phyloP scores from a whole-genome alignment of 2,113 vertebrate genomes.

The Lagopus muta region DNA sequence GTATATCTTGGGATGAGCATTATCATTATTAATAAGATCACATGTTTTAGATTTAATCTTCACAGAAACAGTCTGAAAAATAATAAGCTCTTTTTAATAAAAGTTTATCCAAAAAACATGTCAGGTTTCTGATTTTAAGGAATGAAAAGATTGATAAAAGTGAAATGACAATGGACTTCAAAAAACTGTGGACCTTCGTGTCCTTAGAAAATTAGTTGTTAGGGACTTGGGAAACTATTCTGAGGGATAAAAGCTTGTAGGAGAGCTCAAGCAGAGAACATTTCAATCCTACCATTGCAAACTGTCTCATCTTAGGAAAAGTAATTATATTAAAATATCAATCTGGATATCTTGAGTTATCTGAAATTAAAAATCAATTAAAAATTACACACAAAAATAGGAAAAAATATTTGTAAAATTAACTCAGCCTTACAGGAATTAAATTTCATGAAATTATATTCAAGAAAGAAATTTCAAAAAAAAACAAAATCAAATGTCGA shows the following conservation, averaged over 20 bases:
- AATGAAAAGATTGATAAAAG: background rate
- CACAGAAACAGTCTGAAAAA: background rate
- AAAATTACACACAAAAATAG: rapidly evolving
- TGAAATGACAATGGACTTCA: background rate
- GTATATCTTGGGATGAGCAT: background rate
- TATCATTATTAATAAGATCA: background rate
- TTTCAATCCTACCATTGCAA: background rate
- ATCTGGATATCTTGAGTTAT: background rate
- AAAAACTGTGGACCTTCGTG: background rate
- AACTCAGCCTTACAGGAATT: background rate
- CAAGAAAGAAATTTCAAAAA: background rate
- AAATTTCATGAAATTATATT: background rate
- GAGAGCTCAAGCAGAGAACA: background rate
- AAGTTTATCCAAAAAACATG: background rate
- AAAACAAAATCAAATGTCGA: too few relatives aligned
- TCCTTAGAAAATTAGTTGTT: background rate
- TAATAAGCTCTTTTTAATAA: background rate
- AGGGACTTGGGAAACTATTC: background rate
- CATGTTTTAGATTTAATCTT: background rate
- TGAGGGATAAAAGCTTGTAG: background rate
- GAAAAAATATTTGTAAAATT: background rate
- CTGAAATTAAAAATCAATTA: background rate
- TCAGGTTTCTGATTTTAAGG: background rate
- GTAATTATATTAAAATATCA: background rate
- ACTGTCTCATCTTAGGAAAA: background rate